These are phyloP conservation scores for Mya arenaria DNA, from an alignment of 1,140 invertebrate genomes.

Conservation along the genomic window DNA sequence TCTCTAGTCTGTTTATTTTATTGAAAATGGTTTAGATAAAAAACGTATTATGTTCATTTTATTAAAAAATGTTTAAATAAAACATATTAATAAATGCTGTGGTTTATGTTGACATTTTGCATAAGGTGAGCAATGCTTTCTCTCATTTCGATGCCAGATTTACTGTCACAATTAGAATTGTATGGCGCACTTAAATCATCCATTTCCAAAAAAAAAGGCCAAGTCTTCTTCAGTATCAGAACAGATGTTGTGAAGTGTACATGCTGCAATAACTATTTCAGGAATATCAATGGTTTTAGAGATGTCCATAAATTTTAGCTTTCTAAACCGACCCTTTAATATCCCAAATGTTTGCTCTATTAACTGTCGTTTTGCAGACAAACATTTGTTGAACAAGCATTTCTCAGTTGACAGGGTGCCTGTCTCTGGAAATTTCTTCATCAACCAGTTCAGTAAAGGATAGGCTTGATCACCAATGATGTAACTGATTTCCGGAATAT, in stretches of 20 bases:
- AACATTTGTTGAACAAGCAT: too few species aligned
- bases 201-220: not conserved
- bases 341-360: not conserved
- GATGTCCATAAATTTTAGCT: not conserved
- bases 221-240: not conserved
- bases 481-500: too few species aligned
- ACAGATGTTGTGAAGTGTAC: not conserved
- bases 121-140: slow-evolving; percentile 10
- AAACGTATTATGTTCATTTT: too few species aligned
- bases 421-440: too few species aligned
- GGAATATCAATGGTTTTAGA: not conserved
- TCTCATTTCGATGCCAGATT: slow-evolving; percentile 13
- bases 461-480: too few species aligned
- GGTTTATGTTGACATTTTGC: slow-evolving; percentile 5
- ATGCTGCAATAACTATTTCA: not conserved
- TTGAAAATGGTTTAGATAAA: too few species aligned
- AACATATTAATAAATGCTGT: too few species aligned
- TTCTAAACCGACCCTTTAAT: not conserved
- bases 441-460: too few species aligned
- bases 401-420: too few species aligned
- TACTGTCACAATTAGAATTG: slow-evolving; percentile 2
- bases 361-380: too few species aligned
- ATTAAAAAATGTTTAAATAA: too few species aligned
- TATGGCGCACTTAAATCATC: not conserved
- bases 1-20: too few species aligned